Evolutionary conservation across 1,140 invertebrate genomes (phyloP), one percentile per base, ranked within the genome.

Genomic region (Psilanteris sp.): DNA sequence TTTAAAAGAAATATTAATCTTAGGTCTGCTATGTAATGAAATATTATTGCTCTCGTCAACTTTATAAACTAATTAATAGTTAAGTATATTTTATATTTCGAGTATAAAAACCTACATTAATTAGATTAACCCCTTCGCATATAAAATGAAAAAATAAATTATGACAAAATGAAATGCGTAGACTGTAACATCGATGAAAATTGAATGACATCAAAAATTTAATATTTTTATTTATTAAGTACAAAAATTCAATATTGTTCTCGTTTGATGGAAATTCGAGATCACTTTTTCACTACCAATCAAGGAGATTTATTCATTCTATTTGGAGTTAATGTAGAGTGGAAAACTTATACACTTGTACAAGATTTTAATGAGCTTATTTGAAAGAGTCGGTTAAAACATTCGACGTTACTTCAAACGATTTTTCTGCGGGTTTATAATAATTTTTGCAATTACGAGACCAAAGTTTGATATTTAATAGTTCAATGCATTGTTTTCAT

Each of bases 341-440:
- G 37, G 54, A 74, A 74, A 74, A 74, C 71, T 74, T 74, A 20
- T 61, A 74, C 31, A 61, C 61, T 74, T 74, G 61, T 54, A 74
- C 54, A 44, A 54, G 61, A 74, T 22, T 74, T 74, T 74, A 74
- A 74, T 74, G 71, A 64, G 71, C 61, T 74, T 66, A 59, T 59
- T 66, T 52, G 44, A 66, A 74, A 34, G 61, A 61, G 54, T 10
- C 22, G 54, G 18, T 66, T 61, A 67, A 74, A 74, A 67, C 20
- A 67, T 67, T n/a, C 39, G 61, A 74, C 46, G 59, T 66, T 66
- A 41, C 36, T 72, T 48, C 39, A 14, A 48, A 24, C 39, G 20
- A 54, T 62, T 72, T 62, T 62, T 72, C 41, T 10, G 5, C 13
- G 24, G 48, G 31, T 34, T 52, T 62, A 72, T 62, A 62, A 62